Base-by-base conservation (phyloP, 2,797 vertebrate genomes). In the Poecile montanus region DNA sequence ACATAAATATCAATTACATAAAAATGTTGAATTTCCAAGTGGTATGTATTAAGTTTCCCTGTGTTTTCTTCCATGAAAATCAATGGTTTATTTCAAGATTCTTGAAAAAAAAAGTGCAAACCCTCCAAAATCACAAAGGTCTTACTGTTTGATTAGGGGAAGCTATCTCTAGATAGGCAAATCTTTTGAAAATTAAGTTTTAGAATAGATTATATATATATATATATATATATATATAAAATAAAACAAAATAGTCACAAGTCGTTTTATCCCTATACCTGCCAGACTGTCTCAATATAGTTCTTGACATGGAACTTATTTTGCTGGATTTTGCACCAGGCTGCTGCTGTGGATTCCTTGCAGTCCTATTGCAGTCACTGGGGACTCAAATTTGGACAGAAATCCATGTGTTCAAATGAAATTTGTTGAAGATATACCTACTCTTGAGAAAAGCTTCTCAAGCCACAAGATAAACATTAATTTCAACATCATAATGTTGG, bases 91-190 rank as follows among this genome's bases (percentile, higher is more conserved):
- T 60, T 81, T 74, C 32, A 56, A 44, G 60, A 56, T 8, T 62
- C 4, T 42, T 57, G 4, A 3, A 16, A 34, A 36, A 42, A 38
- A 36, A 47, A 32, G 6, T 2, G 0, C 2, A 30, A 62, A 70
- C 1, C 50, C 26, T 81, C 25, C 29, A 62, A 40, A 5, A 45
- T 16, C 18, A 72, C 1, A n/a, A n/a, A 23, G 5, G 4, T 70
- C 79, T 50, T 45, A 36, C 21, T 13, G 30, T 75, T 66, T 72
- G 21, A 51, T 63, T 56, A 54, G 13, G 6, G 38, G 13, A 73
- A 56, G 2, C 2, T 45, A 26, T 51, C 10, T 38, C 17, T 54
- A 54, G 8, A n/a, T 29, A 47, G 5, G 4, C 2, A 87, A 63
- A 36, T 81, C 54, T 30, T 70, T 76, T 73, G 9, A 68, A 82